Base-by-base conservation (phyloP, 2,113 vertebrate species). In the Leptobrachium leishanense region DNA sequence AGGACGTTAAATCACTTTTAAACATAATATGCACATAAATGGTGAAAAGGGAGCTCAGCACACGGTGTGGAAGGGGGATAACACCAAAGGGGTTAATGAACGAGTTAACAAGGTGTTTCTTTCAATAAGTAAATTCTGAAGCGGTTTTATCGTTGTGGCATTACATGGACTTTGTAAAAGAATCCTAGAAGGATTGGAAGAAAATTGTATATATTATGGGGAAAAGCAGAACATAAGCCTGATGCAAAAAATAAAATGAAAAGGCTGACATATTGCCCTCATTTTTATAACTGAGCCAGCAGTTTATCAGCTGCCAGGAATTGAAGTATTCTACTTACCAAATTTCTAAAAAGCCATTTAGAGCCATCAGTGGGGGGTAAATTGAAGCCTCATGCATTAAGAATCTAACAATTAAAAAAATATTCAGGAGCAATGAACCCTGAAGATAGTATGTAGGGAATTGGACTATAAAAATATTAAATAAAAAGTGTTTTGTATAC, bases 371-470 rank as follows among this genome's bases (percentile, higher is more conserved):
- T 84, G 85, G 91, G 91, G 84, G 85, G 89, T 88, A 92, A 90
- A 93, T 92, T 89, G 91, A 91, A 92, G 85, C 84, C 81, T 75
- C 87, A 88, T 85, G 89, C 86, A 89, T 87, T 87, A 84, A 85
- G 87, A 90, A 90, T 85, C 85, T 90, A 91, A 88, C 91, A 88
- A 92, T 91, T 88, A 83, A 90, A 92, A 92, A 93, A 92, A 91
- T 87, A 87, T 87, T 89, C 83, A 87, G 76, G 84, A 80, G 82
- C 90, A 89, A 84, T 88, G 89, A 93, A 92, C 88, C 89, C 84
- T 92, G 76, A 91, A 88, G 82, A 89, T 89, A 89, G 81, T 82
- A 84, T 83, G 82, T 81, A 86, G 15, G 75, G 81, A 87, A 88
- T 88, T 86, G 53, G 86, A 31, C 83, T 83, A 84, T 81, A 84